phyloP scores from a whole-genome alignment of 2,888 invertebrate species.

The Erebia epiphron region DNA sequence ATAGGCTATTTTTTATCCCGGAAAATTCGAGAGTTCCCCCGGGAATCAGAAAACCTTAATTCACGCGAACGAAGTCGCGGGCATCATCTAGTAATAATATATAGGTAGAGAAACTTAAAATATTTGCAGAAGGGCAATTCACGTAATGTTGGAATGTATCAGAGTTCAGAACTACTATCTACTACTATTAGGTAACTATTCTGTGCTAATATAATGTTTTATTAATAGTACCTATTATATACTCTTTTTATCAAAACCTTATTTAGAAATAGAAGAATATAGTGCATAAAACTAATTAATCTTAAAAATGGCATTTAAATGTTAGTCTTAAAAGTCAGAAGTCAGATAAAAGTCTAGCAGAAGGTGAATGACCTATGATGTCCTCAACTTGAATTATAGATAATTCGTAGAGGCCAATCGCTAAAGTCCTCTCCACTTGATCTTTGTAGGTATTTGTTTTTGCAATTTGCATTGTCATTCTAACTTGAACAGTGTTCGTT shows the following conservation, averaged over 20 bases:
- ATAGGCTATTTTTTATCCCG: too few species aligned
- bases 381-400: slow-evolving; percentile 66
- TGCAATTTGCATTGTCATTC: slow-evolving; percentile 45
- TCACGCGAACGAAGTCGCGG: too few species aligned
- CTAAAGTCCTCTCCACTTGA: slow-evolving; percentile 51
- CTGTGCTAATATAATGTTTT: too few species aligned
- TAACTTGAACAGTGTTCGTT: slow-evolving; percentile 24
- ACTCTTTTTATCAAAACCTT: background rate
- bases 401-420: slow-evolving; percentile 61
- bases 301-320: background rate
- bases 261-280: background rate
- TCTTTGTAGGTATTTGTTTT: slow-evolving; percentile 55
- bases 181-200: too few species aligned
- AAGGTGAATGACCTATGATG: slow-evolving; percentile 70
- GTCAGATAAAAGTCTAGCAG: background rate
- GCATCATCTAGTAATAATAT: too few species aligned
- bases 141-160: too few species aligned
- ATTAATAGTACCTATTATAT: too few species aligned
- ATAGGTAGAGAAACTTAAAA: too few species aligned
- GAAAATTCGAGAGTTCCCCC: too few species aligned
- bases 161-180: too few species aligned
- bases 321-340: background rate
- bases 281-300: background rate
- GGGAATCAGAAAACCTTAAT: too few species aligned
- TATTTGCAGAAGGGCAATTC: too few species aligned